Conservation (phyloP, 2,888 invertebrate species). For the Drosophila buzzatii region DNA sequence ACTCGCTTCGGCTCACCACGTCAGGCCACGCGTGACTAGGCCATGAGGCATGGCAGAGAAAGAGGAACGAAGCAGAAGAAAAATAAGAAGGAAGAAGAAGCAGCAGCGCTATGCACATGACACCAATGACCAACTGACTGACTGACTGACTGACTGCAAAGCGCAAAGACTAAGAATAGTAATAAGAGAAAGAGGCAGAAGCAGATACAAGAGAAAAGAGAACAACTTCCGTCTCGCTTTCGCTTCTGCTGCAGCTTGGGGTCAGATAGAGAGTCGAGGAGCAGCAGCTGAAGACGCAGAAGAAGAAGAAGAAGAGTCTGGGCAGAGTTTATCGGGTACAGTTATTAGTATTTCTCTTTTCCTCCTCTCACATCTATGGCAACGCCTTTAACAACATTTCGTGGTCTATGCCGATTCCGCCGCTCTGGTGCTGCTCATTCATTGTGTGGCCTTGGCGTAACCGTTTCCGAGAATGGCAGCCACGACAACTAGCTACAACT, state of each 20-base stretch:
- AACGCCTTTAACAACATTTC: slow-evolving; percentile 33
- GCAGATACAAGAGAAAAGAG: neutral
- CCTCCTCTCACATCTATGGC: slow-evolving; percentile 20
- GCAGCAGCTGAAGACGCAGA: neutral
- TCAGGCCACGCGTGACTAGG: slow-evolving; percentile 3
- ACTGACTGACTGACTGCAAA: slow-evolving; percentile 27
- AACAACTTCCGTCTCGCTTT: slow-evolving; percentile 3
- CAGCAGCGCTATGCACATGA: slow-evolving; percentile 58
- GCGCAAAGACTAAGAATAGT: slow-evolving; percentile 36
- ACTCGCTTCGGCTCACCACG: slow-evolving; percentile 17
- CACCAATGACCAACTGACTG: slow-evolving; percentile 84
- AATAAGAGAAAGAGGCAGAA: slow-evolving; percentile 11
- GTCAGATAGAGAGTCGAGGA: neutral
- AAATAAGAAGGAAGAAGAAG: neutral
- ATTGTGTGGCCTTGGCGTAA: slow-evolving; percentile 78
- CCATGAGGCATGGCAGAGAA: slow-evolving; percentile 11
- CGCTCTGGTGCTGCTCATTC: slow-evolving; percentile 15
- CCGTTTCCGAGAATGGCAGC: slow-evolving; percentile 80
- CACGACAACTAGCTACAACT: slow-evolving; percentile 31
- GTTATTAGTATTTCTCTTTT: slow-evolving; percentile 11
- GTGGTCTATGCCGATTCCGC: slow-evolving; percentile 20
- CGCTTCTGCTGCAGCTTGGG: neutral
- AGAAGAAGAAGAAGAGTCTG: neutral
- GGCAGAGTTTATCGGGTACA: slow-evolving; percentile 24
- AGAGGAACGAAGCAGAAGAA: slow-evolving; percentile 10